These are phyloP conservation scores for Rhopalosiphum nymphaeae DNA, from an alignment of 2,888 invertebrate species.

Conservation along the genomic window DNA sequence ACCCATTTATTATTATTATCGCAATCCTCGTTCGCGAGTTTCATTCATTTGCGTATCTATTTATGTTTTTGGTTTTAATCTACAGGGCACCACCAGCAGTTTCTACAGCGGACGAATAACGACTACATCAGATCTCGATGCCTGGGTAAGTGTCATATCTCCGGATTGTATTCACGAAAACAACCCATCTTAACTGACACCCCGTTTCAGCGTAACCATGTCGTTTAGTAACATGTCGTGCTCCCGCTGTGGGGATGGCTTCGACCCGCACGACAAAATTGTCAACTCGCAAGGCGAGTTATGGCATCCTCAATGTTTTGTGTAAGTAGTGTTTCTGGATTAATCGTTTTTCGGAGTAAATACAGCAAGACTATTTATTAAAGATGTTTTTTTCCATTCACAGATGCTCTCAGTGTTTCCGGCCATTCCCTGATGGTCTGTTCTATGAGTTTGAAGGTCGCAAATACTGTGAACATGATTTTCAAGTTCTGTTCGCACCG, in stretches of 20 bases:
- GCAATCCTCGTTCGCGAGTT: neutral
- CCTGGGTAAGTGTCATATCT: conserved; percentile 54
- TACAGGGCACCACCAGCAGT: neutral
- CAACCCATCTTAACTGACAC: conserved; percentile 42
- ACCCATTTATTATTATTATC: conserved; percentile 36
- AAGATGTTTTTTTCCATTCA: neutral
- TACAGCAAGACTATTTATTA: neutral
- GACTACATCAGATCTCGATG: conserved; percentile 23
- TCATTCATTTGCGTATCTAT: neutral
- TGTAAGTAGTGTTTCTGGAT: conserved; percentile 77
- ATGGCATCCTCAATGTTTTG: conserved; percentile 99
- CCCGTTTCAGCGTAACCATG: conserved; percentile 75
- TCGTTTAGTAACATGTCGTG: conserved; percentile 94
- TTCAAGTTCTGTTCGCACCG: conserved; percentile 95
- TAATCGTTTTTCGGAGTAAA: neutral
- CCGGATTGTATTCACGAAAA: neutral
- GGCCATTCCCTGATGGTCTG: conserved; percentile 95
- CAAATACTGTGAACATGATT: conserved; percentile 99
- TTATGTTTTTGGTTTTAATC: neutral
- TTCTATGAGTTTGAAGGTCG: conserved; percentile 99
- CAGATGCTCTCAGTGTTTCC: conserved; percentile 98
- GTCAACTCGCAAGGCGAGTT: conserved; percentile 98
- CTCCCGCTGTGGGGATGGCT: conserved; percentile 95
- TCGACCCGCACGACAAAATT: conserved; percentile 96
- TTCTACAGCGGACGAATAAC: neutral